Evolutionary conservation across 2,113 vertebrate species (phyloP).

Genomic region (Microtus montanus): DNA sequence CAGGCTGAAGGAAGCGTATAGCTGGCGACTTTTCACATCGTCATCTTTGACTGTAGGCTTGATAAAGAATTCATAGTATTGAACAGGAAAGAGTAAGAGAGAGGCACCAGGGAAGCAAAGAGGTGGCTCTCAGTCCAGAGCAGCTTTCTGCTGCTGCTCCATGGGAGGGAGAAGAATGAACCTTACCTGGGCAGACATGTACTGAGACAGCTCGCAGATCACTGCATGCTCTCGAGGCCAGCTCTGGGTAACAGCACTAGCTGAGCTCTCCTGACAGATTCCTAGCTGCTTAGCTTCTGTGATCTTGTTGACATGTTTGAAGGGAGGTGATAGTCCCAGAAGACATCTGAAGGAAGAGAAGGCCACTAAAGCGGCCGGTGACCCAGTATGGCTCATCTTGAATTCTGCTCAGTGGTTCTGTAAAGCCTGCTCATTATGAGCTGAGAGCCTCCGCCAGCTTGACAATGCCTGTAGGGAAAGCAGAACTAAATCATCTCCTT

Average conservation of each 20-base stretch:
- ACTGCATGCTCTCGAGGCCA: neutral
- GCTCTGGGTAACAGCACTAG: neutral
- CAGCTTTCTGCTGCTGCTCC: neutral
- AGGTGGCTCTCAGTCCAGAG: neutral
- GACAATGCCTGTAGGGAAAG: neutral
- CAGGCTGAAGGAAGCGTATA: accelerated
- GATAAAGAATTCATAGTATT: neutral
- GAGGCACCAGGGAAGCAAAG: neutral
- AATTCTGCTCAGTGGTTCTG: neutral
- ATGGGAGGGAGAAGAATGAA: neutral
- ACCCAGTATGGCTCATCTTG: neutral
- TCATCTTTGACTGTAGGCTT: neutral
- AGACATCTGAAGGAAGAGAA: neutral
- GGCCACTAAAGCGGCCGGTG: neutral
- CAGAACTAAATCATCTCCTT: neutral
- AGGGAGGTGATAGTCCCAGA: neutral
- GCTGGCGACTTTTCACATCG: neutral
- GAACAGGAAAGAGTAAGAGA: neutral
- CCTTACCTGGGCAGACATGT: neutral
- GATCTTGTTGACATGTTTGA: neutral
- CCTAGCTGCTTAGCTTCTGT: neutral
- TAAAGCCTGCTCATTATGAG: neutral
- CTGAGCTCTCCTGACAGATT: neutral
- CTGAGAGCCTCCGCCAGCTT: neutral
- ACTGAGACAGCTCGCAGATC: too few relatives aligned